Evolutionary conservation across 1,140 invertebrate genomes (phyloP).

Genomic region (Drosophila arizonae): DNA sequence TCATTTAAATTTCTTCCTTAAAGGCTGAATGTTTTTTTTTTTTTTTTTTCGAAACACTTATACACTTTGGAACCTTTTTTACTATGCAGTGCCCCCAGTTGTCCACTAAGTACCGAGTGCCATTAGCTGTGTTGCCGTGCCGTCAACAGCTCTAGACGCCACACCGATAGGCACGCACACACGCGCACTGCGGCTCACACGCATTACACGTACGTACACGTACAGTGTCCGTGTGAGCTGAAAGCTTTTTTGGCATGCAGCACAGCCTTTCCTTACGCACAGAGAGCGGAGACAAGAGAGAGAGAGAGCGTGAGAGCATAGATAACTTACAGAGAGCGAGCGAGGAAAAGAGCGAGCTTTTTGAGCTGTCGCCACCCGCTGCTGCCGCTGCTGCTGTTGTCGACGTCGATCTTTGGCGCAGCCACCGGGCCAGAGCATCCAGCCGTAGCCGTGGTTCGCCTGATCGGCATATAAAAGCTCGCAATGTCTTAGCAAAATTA

Average conservation of each 20-base stretch:
- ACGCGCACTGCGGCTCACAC: slow-evolving; percentile 38
- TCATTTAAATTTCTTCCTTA: not conserved
- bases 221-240: slow-evolving; percentile 61
- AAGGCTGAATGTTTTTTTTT: not conserved
- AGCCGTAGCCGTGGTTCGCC: slow-evolving; percentile 19
- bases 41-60: not conserved
- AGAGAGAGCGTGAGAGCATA: not conserved
- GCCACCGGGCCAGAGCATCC: slow-evolving; percentile 60
- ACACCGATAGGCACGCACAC: slow-evolving; percentile 51
- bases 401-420: slow-evolving; percentile 32
- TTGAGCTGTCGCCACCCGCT: slow-evolving; percentile 30
- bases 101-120: slow-evolving; percentile 49
- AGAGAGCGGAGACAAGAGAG: slow-evolving; percentile 2
- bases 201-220: slow-evolving; percentile 48
- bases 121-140: slow-evolving; percentile 19
- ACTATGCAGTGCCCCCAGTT: slow-evolving; percentile 34
- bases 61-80: slow-evolving; percentile 19
- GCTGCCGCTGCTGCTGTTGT: slow-evolving; percentile 26
- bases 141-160: slow-evolving; percentile 19
- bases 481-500: slow-evolving; percentile 75
- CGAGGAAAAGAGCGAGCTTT: slow-evolving; percentile 57
- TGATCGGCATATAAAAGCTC: slow-evolving; percentile 79
- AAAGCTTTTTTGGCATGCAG: slow-evolving; percentile 54
- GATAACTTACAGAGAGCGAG: slow-evolving; percentile 21
- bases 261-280: slow-evolving; percentile 58